phyloP scores from a whole-genome alignment of 2,797 vertebrate genomes.

The Aphelocoma californica region DNA sequence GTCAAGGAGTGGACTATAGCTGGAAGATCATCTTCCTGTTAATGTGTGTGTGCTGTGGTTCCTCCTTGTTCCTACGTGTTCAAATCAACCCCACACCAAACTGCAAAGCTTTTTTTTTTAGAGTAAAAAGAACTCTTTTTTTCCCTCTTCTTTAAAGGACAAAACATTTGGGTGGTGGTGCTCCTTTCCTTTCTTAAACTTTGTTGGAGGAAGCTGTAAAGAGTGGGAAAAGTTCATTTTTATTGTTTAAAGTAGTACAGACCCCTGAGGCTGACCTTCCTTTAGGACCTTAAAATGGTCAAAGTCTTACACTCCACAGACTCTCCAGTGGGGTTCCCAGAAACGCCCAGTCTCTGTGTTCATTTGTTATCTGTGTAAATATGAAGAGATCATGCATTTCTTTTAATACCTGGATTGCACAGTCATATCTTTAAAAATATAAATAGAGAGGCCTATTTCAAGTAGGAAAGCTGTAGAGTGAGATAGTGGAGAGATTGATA shows the following conservation, averaged over 20 bases:
- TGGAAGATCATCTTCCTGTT: not conserved
- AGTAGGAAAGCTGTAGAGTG: not conserved
- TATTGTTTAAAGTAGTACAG: not conserved
- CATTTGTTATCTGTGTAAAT: not conserved
- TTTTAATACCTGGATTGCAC: not conserved
- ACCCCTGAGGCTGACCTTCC: not conserved
- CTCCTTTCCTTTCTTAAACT: not conserved
- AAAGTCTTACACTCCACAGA: not conserved
- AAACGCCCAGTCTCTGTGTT: not conserved
- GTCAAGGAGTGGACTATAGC: not conserved
- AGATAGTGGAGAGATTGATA: not conserved
- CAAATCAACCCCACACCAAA: not conserved
- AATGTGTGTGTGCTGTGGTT: not conserved
- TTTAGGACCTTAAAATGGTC: not conserved
- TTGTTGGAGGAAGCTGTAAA: not conserved
- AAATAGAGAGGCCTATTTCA: not conserved
- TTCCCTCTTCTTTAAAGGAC: not conserved
- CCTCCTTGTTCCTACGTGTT: accelerated
- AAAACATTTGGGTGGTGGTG: not conserved
- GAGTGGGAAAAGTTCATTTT: not conserved
- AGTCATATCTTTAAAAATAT: not conserved
- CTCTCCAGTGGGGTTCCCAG: not conserved
- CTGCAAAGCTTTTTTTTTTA: not conserved
- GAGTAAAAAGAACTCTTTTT: not conserved
- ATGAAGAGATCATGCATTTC: not conserved